These are phyloP conservation scores for Acanthosepion pharaonis DNA, from an alignment of 2,888 invertebrate genomes.

Conservation along the genomic window DNA sequence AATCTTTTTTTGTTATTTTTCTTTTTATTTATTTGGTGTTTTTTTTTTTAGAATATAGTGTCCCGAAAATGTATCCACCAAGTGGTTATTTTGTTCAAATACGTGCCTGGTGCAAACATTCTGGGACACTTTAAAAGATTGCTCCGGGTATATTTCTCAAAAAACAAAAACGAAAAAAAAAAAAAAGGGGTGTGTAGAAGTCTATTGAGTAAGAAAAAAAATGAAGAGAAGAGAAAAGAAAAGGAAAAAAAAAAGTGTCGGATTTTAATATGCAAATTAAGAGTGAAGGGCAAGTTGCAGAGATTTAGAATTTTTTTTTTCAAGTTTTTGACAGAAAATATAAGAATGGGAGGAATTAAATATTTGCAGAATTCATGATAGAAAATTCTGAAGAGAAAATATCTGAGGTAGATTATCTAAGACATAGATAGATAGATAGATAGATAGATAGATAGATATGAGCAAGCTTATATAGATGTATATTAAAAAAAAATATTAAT, in stretches of 20 bases:
- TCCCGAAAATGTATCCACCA: neutral
- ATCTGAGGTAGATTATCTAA: too few species aligned
- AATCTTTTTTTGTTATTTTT: too few species aligned
- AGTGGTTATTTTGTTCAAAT: neutral
- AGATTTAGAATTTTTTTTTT: neutral
- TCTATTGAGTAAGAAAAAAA: neutral
- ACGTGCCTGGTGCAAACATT: neutral
- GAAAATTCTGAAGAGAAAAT: too few species aligned
- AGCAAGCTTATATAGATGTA: too few species aligned
- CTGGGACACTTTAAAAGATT: neutral
- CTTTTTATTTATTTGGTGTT: neutral
- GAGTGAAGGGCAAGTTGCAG: neutral
- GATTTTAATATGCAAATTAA: neutral
- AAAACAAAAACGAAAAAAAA: neutral
- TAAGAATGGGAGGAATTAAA: too few species aligned
- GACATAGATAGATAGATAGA: too few species aligned
- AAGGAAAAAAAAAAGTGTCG: neutral
- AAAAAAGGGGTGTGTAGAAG: neutral
- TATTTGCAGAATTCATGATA: too few species aligned
- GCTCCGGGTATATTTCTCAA: neutral
- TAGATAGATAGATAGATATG: too few species aligned
- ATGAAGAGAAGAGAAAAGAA: neutral
- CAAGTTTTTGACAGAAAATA: neutral
- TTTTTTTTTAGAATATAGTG: neutral
- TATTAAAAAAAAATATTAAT: too few species aligned